phyloP scores from a whole-genome alignment of 2,113 vertebrate species.

The Sisor rabdophorus region DNA sequence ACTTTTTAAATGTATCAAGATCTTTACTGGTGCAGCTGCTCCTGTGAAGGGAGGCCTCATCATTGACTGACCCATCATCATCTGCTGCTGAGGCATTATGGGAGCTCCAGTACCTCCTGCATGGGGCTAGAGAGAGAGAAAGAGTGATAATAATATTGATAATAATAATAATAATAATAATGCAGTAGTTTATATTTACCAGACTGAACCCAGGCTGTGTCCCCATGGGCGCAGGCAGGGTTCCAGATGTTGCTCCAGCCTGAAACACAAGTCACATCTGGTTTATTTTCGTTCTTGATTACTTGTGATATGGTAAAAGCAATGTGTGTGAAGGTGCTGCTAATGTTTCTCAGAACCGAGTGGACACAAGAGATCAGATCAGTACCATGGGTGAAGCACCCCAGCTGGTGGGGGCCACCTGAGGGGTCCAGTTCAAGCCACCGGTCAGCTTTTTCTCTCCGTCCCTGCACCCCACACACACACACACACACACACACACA shows the following conservation, averaged over 20 bases:
- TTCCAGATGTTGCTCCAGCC: constrained; percentile 65
- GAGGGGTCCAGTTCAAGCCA: constrained; percentile 94
- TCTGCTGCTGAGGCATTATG: constrained; percentile 85
- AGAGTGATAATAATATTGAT: not conserved
- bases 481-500: not conserved
- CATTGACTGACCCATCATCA: constrained; percentile 95
- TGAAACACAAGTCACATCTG: constrained; percentile 32
- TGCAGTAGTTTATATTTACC: constrained; percentile 68
- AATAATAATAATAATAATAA: constrained; percentile 7
- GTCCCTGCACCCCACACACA: constrained; percentile 56
- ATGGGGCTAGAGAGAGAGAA: constrained; percentile 68
- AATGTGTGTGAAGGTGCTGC: not conserved
- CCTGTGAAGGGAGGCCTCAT: constrained; percentile 89
- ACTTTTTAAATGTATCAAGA: not conserved
- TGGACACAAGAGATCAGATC: not conserved
- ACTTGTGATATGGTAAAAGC: not conserved
- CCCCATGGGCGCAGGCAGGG: constrained; percentile 68
- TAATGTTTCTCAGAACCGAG: not conserved
- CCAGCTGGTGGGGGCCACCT: constrained; percentile 92
- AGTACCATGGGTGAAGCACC: constrained; percentile 60
- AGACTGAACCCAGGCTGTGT: constrained; percentile 85
- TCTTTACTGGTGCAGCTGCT: constrained; percentile 75
- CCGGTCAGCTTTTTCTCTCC: constrained; percentile 94
- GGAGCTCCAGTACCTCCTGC: constrained; percentile 79
- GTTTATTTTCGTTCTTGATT: not conserved